Conservation (phyloP, 2,113 vertebrate genomes). For the Andinoacara biseriatus region DNA sequence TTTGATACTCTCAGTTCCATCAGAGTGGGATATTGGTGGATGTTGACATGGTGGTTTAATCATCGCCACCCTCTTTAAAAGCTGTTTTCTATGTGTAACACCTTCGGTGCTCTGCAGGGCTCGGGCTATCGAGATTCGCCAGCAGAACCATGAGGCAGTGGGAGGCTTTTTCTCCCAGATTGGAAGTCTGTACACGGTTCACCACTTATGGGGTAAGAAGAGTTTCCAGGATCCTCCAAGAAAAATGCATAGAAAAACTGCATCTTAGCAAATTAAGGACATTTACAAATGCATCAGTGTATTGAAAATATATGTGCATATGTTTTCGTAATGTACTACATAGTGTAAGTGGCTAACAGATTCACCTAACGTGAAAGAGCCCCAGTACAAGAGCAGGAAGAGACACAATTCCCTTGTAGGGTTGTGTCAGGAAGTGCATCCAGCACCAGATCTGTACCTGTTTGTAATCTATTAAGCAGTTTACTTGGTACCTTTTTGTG, state of each 20-base stretch:
- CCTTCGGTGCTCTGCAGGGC: conserved; percentile 82
- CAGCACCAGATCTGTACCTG: background rate
- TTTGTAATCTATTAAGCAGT: background rate
- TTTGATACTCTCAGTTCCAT: background rate
- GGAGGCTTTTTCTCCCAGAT: conserved; percentile 99
- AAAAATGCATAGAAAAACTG: background rate
- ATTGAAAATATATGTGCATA: background rate
- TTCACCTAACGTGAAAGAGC: background rate
- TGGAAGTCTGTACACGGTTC: conserved; percentile 94
- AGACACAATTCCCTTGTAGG: background rate
- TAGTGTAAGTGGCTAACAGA: background rate
- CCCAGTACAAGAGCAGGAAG: background rate
- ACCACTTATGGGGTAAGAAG: conserved; percentile 96
- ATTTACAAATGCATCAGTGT: background rate
- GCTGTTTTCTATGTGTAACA: background rate
- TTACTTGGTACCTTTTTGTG: background rate
- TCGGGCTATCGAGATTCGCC: conserved; percentile 92
- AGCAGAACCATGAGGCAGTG: conserved; percentile 89
- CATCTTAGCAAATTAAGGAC: background rate
- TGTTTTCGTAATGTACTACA: background rate
- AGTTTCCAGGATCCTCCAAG: background rate
- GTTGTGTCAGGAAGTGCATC: background rate
- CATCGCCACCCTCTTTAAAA: background rate
- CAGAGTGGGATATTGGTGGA: background rate
- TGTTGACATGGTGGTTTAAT: background rate